Evolutionary conservation across 2,113 vertebrate genomes (phyloP), one percentile per base, ranked within the genome.

Genomic region (Polypterus bichir): DNA sequence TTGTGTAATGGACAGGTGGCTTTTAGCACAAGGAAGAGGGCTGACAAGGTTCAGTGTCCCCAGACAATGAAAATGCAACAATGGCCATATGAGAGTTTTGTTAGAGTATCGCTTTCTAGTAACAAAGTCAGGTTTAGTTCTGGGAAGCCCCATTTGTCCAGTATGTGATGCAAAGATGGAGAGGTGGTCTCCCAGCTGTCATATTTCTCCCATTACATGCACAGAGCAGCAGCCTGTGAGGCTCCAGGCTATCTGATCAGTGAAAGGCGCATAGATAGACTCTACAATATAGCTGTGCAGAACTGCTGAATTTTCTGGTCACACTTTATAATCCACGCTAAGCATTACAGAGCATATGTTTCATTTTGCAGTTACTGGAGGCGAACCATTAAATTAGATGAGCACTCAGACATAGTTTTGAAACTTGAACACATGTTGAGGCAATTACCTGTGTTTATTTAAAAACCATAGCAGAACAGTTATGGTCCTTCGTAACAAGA

Each of bases 101-200:
- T 70, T 63, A 65, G 63, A 54, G 3, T 27, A 27, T 67, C 54
- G 62, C 77, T 77, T 27, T 27, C 71, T 62, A 64, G 74, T 76
- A 76, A 71, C 69, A 75, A 68, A 73, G 70, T 67, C 70, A 59
- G 67, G 70, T 67, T 72, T 72, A 73, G 75, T 69, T 71, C 66
- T 73, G 68, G 70, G 72, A 70, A 76, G 74, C 63, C 70, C 64
- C 65, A 49, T 72, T 65, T 65, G 66, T 64, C 70, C 72, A 64
- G 68, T 66, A 27, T 27, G 68, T 62, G n/a, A 54, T 64, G 67
- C 53, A 66, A 68, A 68, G 62, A 47, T 65, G 70, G 73, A 63
- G 64, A 70, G 70, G 67, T 62, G 70, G 67, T 62, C 67, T 65
- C 69, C 71, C 74, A 78, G 78, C 80, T 80, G 80, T 70, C 76